phyloP scores from a whole-genome alignment of 2,113 vertebrate species.

The Trematomus loennbergii region DNA sequence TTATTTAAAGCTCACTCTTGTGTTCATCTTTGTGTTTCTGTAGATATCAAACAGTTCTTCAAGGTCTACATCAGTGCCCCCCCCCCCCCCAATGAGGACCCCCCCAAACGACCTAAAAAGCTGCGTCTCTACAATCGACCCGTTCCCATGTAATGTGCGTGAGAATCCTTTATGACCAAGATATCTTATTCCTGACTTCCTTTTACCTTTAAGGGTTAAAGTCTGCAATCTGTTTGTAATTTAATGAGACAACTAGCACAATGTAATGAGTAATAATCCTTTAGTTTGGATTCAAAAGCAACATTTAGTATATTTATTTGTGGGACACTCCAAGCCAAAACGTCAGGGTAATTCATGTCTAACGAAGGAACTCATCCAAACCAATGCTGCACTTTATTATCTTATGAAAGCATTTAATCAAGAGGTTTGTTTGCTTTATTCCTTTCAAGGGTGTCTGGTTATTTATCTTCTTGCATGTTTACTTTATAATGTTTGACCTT shows the following conservation, averaged over 20 bases:
- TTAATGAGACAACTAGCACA: neutral
- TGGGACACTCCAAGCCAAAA: constrained; percentile 25
- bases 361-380: neutral
- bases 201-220: neutral
- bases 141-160: constrained; percentile 27
- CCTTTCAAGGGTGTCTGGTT: neutral
- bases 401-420: neutral
- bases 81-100: neutral
- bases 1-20: neutral
- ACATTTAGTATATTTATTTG: neutral
- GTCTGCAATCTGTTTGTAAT: neutral
- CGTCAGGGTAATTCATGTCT: constrained; percentile 34
- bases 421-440: constrained; percentile 12
- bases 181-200: neutral
- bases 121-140: constrained; percentile 76
- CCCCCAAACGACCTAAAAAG: constrained; percentile 41
- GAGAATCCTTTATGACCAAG: constrained; percentile 9
- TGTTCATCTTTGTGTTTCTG: constrained; percentile 17
- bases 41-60: too few relatives aligned
- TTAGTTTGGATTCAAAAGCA: constrained; percentile 10
- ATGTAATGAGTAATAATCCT: neutral
- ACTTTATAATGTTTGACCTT: constrained; percentile 6
- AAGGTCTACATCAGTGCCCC: neutral
- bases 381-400: constrained; percentile 7
- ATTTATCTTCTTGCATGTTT: constrained; percentile 12